Conservation (phyloP, 92 coral and sea anemone species). For the Montipora capitata region DNA sequence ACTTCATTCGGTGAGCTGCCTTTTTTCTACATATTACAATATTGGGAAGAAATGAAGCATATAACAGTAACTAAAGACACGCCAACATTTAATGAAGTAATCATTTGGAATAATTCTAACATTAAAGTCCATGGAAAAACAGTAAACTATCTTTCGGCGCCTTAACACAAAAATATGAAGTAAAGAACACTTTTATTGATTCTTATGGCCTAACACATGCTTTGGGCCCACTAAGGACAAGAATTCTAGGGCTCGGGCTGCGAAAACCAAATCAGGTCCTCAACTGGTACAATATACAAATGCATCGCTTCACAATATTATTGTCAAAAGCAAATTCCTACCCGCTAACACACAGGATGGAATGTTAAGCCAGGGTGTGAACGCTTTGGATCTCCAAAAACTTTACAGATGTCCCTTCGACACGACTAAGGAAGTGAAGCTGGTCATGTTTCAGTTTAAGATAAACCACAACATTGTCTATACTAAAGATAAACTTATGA, state of each 20-base stretch:
- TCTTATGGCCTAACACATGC: too few species aligned
- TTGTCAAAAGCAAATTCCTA: background rate
- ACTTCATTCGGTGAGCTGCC: conserved; percentile 12
- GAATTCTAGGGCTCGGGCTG: background rate
- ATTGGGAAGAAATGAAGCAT: background rate
- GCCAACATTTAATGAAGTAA: background rate
- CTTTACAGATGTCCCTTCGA: conserved; percentile 4
- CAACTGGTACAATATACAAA: conserved; percentile 1
- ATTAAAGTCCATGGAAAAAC: conserved; percentile 6
- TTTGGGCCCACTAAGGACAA: background rate
- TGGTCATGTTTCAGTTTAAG: conserved; percentile 6
- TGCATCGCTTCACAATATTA: background rate
- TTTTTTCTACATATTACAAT: background rate
- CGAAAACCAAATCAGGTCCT: background rate
- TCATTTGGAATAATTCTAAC: background rate
- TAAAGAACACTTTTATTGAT: background rate
- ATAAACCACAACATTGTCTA: conserved; percentile 4
- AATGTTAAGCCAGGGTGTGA: background rate
- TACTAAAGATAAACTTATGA: conserved; percentile 9
- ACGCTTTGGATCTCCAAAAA: background rate
- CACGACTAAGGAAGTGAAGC: background rate
- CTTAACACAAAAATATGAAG: background rate
- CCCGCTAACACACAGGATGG: background rate
- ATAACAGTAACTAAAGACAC: background rate
- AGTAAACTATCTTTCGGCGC: background rate